A percentile compares a stretch with the other conserved stretches of the same genome.
phyloP scores from a whole-genome alignment of 2,888 invertebrate species.

The Sarcophaga subvicina region DNA sequence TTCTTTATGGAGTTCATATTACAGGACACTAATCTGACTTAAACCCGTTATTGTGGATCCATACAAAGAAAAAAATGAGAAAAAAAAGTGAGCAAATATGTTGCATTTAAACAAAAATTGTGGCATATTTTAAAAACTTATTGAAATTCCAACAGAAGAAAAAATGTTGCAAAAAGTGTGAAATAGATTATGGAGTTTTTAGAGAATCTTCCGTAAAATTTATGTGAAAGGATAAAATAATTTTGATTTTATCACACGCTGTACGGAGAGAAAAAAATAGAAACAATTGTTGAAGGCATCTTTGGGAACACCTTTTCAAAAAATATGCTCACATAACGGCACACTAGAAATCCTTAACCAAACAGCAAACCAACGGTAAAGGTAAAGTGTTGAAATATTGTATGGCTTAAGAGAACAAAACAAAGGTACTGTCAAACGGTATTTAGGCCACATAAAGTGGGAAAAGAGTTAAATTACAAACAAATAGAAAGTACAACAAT shows the following conservation, averaged over 20 bases:
- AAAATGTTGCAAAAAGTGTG: slow-evolving; percentile 51
- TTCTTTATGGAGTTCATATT: slow-evolving; percentile 72
- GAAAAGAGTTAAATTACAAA: slow-evolving; percentile 66
- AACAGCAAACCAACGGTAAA: slow-evolving; percentile 11
- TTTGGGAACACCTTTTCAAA: slow-evolving; percentile 61
- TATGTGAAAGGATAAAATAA: slow-evolving; percentile 41
- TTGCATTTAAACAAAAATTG: slow-evolving; percentile 47
- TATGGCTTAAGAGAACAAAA: slow-evolving; percentile 37
- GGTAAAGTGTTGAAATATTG: slow-evolving; percentile 56
- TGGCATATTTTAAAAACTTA: slow-evolving; percentile 30
- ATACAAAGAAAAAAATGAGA: slow-evolving; percentile 55
- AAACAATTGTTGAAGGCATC: slow-evolving; percentile 53
- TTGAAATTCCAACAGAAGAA: slow-evolving; percentile 11
- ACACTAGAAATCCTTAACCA: not conserved
- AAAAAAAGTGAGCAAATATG: slow-evolving; percentile 64
- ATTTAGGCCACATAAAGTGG: slow-evolving; percentile 60
- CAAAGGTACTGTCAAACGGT: slow-evolving; percentile 33
- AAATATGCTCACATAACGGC: slow-evolving; percentile 59
- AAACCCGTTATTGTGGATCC: slow-evolving; percentile 63
- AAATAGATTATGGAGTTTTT: slow-evolving; percentile 56
- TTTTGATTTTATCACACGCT: slow-evolving; percentile 49
- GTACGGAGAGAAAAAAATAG: not conserved
- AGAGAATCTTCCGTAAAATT: slow-evolving; percentile 59
- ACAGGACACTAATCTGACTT: slow-evolving; percentile 71
- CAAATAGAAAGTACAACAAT: slow-evolving; percentile 1